phyloP scores from a whole-genome alignment of 2,888 invertebrate species.

The Lutraria lutraria region DNA sequence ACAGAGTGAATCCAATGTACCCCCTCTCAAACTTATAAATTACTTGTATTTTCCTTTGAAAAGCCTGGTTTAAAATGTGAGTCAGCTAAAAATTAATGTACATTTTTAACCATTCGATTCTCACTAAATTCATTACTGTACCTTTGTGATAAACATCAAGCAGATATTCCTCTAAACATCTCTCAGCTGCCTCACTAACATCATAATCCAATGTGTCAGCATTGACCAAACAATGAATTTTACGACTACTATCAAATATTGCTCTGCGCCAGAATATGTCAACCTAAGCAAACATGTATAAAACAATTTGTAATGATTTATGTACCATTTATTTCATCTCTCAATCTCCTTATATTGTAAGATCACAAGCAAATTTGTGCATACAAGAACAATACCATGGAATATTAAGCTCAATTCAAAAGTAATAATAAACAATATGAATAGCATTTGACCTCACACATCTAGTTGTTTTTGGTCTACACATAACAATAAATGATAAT shows the following conservation, averaged over 20 bases:
- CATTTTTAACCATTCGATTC: no score
- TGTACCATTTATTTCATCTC: background rate
- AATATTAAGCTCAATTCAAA: background rate
- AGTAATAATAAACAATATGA: background rate
- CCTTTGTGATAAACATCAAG: constrained; percentile 19
- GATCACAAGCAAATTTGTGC: background rate
- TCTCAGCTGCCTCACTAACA: constrained; percentile 32
- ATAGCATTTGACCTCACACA: constrained; percentile 55
- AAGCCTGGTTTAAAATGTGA: background rate
- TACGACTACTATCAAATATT: constrained; percentile 58
- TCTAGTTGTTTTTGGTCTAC: constrained; percentile 58
- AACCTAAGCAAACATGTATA: constrained; percentile 8
- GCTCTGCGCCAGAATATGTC: constrained; percentile 40
- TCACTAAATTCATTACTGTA: background rate
- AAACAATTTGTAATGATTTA: background rate
- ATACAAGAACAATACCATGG: background rate
- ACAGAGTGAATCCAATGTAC: no score
- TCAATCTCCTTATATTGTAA: background rate
- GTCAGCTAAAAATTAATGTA: background rate
- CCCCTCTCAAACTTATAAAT: no score
- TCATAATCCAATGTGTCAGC: constrained; percentile 54
- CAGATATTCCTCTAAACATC: constrained; percentile 30
- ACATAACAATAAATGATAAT: background rate
- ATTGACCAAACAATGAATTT: constrained; percentile 78
- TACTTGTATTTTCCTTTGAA: no score